Percentiles rank a stretch among this genome's conserved stretches.
Conservation (phyloP, 1,140 invertebrate genomes). For the Grapholita molesta region DNA sequence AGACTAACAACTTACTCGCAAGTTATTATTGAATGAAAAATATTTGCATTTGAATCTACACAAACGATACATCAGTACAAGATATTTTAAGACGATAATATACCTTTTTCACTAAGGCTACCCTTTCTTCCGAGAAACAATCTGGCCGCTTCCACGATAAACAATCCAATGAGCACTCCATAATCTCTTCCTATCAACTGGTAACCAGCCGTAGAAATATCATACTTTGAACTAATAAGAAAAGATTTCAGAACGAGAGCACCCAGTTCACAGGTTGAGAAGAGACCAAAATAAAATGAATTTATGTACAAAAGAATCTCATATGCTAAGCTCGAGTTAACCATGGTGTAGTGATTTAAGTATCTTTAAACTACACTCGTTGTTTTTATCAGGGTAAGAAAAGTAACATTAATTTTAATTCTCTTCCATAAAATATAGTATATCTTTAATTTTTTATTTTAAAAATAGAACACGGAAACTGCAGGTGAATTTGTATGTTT, state of each 20-base stretch:
- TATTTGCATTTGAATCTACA: not conserved
- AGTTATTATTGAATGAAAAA: too few relatives aligned
- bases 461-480: conserved; percentile 35
- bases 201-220: conserved; percentile 74
- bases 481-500: not conserved
- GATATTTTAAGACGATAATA: conserved; percentile 30
- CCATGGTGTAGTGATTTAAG: conserved; percentile 53
- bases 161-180: conserved; percentile 85
- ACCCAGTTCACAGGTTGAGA: conserved; percentile 86
- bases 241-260: conserved; percentile 87
- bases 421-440: not conserved
- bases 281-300: conserved; percentile 92
- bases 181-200: conserved; percentile 87
- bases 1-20: too few relatives aligned
- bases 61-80: not conserved
- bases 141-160: conserved; percentile 87
- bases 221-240: conserved; percentile 79
- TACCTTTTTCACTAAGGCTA: conserved; percentile 90
- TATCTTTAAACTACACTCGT: not conserved
- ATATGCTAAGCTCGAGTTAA: conserved; percentile 86
- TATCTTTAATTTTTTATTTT: conserved; percentile 16
- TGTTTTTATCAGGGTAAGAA: conserved; percentile 16
- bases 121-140: conserved; percentile 90
- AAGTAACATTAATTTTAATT: not conserved
- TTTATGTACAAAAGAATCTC: conserved; percentile 90